Conservation (phyloP, 1,140 invertebrate species). For the Diachasmimorpha longicaudata region DNA sequence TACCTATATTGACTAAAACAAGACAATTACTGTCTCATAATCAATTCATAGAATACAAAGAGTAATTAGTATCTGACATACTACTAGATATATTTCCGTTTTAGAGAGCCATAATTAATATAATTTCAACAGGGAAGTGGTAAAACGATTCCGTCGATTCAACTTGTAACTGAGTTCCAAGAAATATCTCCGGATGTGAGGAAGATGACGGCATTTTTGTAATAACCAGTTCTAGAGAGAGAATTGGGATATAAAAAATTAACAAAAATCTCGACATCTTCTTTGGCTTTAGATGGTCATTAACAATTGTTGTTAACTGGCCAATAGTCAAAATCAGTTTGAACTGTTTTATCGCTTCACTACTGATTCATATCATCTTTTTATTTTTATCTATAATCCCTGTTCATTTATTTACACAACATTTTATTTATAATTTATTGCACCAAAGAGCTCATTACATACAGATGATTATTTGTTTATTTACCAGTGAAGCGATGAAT, state of each 20-base stretch:
- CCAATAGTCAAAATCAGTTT: too few relatives aligned
- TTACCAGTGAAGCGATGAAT: background rate
- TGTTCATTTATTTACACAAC: background rate
- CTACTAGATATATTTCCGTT: background rate
- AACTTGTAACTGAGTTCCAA: too few relatives aligned
- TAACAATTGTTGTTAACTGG: too few relatives aligned
- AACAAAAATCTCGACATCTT: too few relatives aligned
- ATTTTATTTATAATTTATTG: background rate
- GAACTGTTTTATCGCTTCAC: too few relatives aligned
- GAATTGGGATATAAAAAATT: too few relatives aligned
- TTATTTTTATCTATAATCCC: background rate
- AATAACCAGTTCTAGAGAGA: too few relatives aligned
- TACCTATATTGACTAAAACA: background rate
- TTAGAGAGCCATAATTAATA: background rate
- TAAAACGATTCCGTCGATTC: too few relatives aligned
- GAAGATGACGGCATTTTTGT: too few relatives aligned
- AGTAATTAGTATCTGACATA: background rate
- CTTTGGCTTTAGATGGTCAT: too few relatives aligned
- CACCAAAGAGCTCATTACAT: background rate
- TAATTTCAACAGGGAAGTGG: too few relatives aligned
- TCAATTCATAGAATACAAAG: background rate
- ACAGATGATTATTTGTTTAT: background rate
- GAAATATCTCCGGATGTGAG: too few relatives aligned
- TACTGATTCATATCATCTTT: background rate
- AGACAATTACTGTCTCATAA: background rate